phyloP scores from a whole-genome alignment of 2,797 vertebrate genomes.

The Pipistrellus nathusii region DNA sequence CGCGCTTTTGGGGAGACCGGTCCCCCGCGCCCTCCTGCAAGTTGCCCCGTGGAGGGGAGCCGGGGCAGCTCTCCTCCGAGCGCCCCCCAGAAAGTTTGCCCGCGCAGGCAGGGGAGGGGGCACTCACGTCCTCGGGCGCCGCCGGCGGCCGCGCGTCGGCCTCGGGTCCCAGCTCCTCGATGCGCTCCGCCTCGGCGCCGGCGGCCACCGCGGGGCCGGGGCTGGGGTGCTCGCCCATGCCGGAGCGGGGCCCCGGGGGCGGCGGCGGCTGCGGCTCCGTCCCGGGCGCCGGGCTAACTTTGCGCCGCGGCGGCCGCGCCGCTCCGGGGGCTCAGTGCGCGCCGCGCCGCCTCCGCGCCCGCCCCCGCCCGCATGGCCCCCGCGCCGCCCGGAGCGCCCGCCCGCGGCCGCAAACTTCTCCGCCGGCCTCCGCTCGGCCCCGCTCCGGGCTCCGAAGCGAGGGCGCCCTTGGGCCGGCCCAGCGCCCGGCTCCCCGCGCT shows the following conservation, averaged over 20 bases:
- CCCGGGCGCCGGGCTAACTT: conserved; percentile 80
- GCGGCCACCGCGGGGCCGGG: conserved; percentile 93
- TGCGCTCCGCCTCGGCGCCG: conserved; percentile 94
- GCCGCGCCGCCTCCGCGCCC: conserved; percentile 39
- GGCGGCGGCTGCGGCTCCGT: conserved; percentile 16
- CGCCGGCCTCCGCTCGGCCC: conserved; percentile 40
- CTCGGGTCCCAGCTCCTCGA: conserved; percentile 94
- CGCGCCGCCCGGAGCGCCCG: conserved; percentile 1
- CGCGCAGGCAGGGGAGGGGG: conserved; percentile 37
- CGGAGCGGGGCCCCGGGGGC: not conserved
- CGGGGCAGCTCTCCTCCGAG: not conserved
- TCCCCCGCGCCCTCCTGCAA: conserved; percentile 48
- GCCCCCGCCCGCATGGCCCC: conserved; percentile 47
- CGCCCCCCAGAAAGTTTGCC: conserved; percentile 78
- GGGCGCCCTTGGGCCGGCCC: conserved; percentile 75
- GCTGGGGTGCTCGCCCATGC: conserved; percentile 79
- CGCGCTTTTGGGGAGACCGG: conserved; percentile 37
- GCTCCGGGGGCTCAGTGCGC: conserved; percentile 41
- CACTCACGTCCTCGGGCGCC: conserved; percentile 88
- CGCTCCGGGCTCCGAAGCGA: conserved; percentile 51
- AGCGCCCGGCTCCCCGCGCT: conserved; percentile 39
- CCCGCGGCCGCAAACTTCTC: conserved; percentile 71
- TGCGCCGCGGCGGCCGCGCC: conserved; percentile 44
- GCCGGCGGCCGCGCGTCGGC: conserved; percentile 88
- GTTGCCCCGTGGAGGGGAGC: conserved; percentile 46